These are phyloP conservation scores for Leucophenga maculata DNA, from an alignment of 2,888 invertebrate genomes.

Conservation along the genomic window DNA sequence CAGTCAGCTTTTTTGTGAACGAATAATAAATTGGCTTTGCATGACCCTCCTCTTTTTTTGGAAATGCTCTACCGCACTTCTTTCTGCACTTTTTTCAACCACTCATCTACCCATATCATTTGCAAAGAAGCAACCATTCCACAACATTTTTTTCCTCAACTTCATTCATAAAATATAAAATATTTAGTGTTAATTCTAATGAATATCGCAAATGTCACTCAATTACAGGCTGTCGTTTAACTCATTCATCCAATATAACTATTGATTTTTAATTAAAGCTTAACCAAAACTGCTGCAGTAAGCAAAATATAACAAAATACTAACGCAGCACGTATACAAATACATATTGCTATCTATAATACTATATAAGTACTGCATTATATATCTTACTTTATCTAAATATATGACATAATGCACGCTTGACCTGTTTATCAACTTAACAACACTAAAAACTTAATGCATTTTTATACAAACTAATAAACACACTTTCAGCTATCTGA, in stretches of 20 bases:
- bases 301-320: background rate
- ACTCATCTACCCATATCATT: no score
- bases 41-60: no score
- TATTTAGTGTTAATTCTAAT: no score
- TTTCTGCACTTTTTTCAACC: no score
- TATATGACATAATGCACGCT: background rate
- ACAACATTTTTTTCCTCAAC: no score
- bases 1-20: no score
- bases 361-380: conserved; percentile 29
- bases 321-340: no score
- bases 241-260: background rate
- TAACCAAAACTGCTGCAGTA: background rate
- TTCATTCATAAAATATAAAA: background rate
- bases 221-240: background rate
- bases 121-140: no score
- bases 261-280: background rate
- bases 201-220: no score
- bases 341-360: background rate
- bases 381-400: conserved; percentile 18
- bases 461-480: conserved; percentile 22
- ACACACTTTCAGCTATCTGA: background rate
- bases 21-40: no score
- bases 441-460: conserved; percentile 16
- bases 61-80: no score
- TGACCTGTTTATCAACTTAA: conserved; percentile 13